Conservation (phyloP, 2,797 vertebrate genomes). For the Macroramphosus scolopax region DNA sequence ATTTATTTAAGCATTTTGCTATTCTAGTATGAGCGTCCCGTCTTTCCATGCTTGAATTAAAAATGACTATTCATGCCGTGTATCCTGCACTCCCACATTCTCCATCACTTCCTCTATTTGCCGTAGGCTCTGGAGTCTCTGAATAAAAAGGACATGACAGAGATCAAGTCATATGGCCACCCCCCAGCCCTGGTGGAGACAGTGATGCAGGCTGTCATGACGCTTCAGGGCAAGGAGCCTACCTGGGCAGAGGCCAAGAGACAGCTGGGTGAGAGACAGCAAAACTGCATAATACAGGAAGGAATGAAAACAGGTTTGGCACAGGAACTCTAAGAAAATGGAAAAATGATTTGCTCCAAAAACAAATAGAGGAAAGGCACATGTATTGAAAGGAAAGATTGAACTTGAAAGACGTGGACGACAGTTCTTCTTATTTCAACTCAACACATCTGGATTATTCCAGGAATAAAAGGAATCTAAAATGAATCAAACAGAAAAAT, state of each 20-base stretch:
- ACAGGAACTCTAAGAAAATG: no score
- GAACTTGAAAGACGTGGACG: no score
- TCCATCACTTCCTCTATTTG: neutral
- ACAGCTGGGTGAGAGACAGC: conserved; percentile 81
- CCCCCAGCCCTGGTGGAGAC: conserved; percentile 88
- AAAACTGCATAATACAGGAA: neutral
- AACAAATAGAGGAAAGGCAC: no score
- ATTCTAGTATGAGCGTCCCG: no score
- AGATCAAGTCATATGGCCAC: conserved; percentile 89
- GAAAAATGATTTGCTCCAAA: no score
- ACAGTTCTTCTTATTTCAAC: no score
- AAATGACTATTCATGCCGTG: neutral
- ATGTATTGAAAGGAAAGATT: no score
- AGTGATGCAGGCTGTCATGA: conserved; percentile 93
- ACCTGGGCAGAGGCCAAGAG: conserved; percentile 90
- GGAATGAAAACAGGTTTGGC: no score
- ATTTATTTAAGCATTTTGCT: no score
- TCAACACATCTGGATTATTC: no score
- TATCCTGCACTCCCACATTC: neutral
- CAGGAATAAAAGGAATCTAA: no score
- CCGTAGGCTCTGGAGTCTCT: conserved; percentile 87
- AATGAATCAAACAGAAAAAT: neutral
- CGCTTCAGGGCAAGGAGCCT: conserved; percentile 84
- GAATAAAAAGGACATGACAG: conserved; percentile 91
- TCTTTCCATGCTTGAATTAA: no score